These are phyloP conservation scores for Erebia epiphron DNA, from an alignment of 2,888 invertebrate species.

Conservation along the genomic window DNA sequence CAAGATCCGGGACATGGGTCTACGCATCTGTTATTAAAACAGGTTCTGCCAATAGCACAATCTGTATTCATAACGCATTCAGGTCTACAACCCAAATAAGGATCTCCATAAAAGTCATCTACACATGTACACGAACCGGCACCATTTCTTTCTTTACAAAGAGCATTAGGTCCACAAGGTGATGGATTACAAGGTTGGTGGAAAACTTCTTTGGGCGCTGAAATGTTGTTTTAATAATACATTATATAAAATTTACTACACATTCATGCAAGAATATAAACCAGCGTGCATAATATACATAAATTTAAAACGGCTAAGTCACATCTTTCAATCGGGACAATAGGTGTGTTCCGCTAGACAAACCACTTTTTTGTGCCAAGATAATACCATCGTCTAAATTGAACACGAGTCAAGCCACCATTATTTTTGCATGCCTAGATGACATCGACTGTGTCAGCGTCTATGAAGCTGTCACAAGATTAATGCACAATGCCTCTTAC, in stretches of 20 bases:
- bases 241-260: conserved; percentile 18
- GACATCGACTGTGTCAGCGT: too few species aligned
- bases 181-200: conserved; percentile 89
- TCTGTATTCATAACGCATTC: conserved; percentile 91
- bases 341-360: too few species aligned
- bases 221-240: conserved; percentile 50
- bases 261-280: conserved; percentile 35
- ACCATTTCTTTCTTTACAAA: conserved; percentile 89
- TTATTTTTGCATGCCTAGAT: too few species aligned
- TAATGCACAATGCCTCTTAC: too few species aligned
- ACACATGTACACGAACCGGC: conserved; percentile 90
- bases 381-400: too few species aligned
- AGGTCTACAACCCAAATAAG: conserved; percentile 90
- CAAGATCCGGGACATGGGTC: conserved; percentile 91
- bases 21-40: conserved; percentile 90
- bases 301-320: too few species aligned
- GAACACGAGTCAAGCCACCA: too few species aligned
- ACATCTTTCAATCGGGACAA: too few species aligned
- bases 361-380: too few species aligned
- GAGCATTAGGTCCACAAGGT: conserved; percentile 91
- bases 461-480: too few species aligned
- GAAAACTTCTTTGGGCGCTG: conserved; percentile 83
- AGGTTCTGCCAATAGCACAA: conserved; percentile 87
- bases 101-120: conserved; percentile 89
- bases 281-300: conserved; percentile 23